Conservation (phyloP, 1,140 invertebrate species). For the Heliconius hermathena region DNA sequence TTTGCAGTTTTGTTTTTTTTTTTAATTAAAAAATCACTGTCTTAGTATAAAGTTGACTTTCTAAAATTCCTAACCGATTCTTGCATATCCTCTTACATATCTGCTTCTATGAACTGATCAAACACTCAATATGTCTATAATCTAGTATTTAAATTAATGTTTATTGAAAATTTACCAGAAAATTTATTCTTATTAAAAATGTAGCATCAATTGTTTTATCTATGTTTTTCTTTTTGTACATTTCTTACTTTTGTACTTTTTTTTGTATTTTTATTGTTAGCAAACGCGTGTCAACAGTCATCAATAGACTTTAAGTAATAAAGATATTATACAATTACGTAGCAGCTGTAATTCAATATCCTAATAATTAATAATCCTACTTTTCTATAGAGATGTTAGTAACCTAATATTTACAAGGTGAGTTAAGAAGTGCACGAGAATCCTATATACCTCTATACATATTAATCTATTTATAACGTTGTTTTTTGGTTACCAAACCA, state of each 20-base stretch:
- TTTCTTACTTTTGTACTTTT: constrained; percentile 35
- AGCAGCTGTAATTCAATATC: constrained; percentile 8
- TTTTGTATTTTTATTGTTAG: constrained; percentile 30
- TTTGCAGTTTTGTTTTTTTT: neutral
- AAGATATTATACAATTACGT: constrained; percentile 26
- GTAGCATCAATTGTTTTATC: constrained; percentile 7
- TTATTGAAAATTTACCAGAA: constrained; percentile 31
- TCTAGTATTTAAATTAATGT: constrained; percentile 37
- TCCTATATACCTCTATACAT: neutral
- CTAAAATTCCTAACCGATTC: neutral
- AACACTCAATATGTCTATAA: constrained; percentile 22
- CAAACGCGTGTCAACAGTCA: constrained; percentile 12
- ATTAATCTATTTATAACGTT: neutral
- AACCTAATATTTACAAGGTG: neutral
- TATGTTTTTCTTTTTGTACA: constrained; percentile 37
- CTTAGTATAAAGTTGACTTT: neutral
- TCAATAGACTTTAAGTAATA: constrained; percentile 45
- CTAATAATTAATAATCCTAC: neutral
- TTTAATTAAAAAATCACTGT: neutral
- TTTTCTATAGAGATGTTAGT: neutral
- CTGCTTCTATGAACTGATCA: constrained; percentile 66
- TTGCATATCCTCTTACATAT: constrained; percentile 64
- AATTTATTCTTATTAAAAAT: neutral
- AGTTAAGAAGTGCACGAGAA: neutral
- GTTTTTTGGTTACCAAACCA: constrained; percentile 28